phyloP scores from a whole-genome alignment of 2,113 vertebrate genomes.

The Bombycilla garrulus region DNA sequence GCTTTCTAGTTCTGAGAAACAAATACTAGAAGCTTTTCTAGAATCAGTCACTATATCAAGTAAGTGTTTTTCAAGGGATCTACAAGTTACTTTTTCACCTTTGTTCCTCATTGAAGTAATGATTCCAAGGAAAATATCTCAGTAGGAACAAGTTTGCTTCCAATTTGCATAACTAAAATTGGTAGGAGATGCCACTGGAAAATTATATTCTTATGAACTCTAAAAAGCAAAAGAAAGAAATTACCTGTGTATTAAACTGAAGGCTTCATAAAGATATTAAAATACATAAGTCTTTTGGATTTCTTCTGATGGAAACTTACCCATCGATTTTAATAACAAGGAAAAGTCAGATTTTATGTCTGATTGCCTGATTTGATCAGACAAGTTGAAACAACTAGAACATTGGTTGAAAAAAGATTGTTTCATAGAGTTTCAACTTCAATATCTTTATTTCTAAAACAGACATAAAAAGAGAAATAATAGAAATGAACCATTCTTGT shows the following conservation, averaged over 20 bases:
- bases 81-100: not conserved
- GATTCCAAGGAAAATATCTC: not conserved
- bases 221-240: not conserved
- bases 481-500: not conserved
- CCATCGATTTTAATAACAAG: not conserved
- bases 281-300: not conserved
- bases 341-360: not conserved
- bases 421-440: not conserved
- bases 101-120: not conserved
- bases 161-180: not conserved
- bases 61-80: conserved; percentile 18
- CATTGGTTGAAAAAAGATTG: not conserved
- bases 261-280: not conserved
- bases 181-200: not conserved
- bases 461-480: not conserved
- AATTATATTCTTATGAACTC: not conserved
- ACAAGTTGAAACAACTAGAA: not conserved
- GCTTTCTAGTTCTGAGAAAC: conserved; percentile 10
- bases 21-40: conserved; percentile 33
- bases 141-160: not conserved
- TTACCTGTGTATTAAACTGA: not conserved
- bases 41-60: conserved; percentile 13
- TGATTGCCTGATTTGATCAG: not conserved
- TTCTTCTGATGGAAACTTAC: not conserved
- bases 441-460: not conserved